Conservation (phyloP, 2,888 invertebrate genomes). For the Drosophila robusta region DNA sequence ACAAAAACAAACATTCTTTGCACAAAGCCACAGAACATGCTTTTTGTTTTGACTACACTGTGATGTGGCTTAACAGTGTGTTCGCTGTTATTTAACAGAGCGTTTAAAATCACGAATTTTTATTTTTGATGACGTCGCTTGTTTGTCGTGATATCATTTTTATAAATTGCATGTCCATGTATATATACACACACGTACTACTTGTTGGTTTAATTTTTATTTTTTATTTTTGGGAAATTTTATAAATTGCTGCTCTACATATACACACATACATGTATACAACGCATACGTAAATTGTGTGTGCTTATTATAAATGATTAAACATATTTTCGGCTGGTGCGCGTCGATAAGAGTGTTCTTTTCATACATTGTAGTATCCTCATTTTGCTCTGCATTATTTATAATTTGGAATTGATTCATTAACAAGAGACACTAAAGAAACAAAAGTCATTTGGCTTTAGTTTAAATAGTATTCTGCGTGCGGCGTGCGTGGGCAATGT, state of each 20-base stretch:
- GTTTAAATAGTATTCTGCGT: too few relatives aligned
- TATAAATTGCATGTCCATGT: constrained; percentile 48
- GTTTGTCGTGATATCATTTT: constrained; percentile 46
- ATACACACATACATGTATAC: background rate
- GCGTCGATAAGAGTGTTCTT: background rate
- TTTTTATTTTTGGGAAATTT: constrained; percentile 4
- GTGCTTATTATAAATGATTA: background rate
- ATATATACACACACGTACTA: background rate
- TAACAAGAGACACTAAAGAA: too few relatives aligned
- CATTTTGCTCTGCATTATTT: too few relatives aligned
- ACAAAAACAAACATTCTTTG: background rate
- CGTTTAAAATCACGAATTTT: background rate
- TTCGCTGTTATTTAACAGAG: constrained; percentile 13
- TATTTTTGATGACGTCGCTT: constrained; percentile 36
- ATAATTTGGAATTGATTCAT: too few relatives aligned
- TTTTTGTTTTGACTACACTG: constrained; percentile 9
- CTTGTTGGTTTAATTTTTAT: background rate
- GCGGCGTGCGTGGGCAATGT: constrained; percentile 53
- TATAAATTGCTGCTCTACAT: background rate
- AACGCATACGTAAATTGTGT: background rate
- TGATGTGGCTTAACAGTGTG: background rate
- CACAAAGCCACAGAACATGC: background rate
- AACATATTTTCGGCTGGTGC: background rate
- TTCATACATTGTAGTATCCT: background rate
- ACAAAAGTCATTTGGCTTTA: too few relatives aligned